These are phyloP conservation scores for Ia io DNA, from an alignment of 2,113 vertebrate genomes.

Conservation along the genomic window DNA sequence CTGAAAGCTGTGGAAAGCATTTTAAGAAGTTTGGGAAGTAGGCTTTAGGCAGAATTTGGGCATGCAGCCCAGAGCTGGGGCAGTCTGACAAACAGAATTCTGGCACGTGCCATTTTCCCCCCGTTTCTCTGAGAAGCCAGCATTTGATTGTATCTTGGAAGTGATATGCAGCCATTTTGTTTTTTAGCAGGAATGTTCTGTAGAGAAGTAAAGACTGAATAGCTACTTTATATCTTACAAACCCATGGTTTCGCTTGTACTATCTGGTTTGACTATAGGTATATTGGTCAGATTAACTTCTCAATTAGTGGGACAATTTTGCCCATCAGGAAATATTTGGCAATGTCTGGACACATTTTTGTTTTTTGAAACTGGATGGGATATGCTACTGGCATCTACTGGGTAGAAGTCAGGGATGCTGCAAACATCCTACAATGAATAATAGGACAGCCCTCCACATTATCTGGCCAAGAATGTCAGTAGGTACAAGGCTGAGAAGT, in stretches of 20 bases:
- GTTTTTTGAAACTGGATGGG: neutral
- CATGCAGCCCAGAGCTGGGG: conserved; percentile 24
- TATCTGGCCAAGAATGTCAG: neutral
- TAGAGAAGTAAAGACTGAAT: neutral
- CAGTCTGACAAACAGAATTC: conserved; percentile 48
- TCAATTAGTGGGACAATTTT: neutral
- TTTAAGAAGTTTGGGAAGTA: conserved; percentile 56
- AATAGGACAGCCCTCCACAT: neutral
- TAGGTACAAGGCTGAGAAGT: neutral
- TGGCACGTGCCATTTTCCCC: neutral
- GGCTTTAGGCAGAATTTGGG: conserved; percentile 45
- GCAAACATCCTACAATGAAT: neutral
- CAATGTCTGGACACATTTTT: neutral
- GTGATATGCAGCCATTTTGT: neutral
- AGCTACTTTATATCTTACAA: neutral
- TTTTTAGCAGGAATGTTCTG: neutral
- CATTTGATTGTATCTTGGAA: conserved; percentile 10
- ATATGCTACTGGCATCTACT: neutral
- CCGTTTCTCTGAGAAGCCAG: neutral
- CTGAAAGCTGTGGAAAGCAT: conserved; percentile 56
- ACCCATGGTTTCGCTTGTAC: neutral
- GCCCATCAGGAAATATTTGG: neutral
- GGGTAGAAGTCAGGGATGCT: neutral
- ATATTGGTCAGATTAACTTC: neutral
- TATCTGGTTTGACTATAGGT: neutral